Evolutionary conservation across 2,113 vertebrate species (phyloP), one percentile per base, ranked within the genome.

Genomic region (Sander lucioperca): DNA sequence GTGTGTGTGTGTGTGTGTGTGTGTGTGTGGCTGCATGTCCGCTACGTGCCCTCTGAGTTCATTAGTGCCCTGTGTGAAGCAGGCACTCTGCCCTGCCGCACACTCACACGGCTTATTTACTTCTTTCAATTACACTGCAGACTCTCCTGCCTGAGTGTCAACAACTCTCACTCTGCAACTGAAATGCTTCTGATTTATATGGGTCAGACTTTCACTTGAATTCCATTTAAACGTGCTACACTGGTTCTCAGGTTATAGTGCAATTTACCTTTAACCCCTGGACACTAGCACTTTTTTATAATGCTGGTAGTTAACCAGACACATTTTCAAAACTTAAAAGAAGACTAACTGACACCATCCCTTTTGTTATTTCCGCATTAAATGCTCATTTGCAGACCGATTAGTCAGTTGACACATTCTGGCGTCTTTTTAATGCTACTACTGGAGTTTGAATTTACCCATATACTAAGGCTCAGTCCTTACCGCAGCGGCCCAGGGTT

Each of bases 1-100:
- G n/a, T 25, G 9, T 43, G 8, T 18, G 7, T 58, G 53, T 71
- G 14, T 48, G 47, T 64, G 27, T 43, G 15, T 68, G 47, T 69
- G 57, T 36, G 7, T 71, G 16, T 14, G 13, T 25, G 16, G 8
- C 8, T 58, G 59, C 9, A 11, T 69, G 85, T 76, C 87, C 87
- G 89, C 87, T 58, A 3, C 14, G 3, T 70, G 85, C 66, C 85
- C 85, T 89, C 74, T 56, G 74, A 27, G 15, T 72, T 84, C 54
- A 74, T 87, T 70, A 62, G 33, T 53, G 83, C 85, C 30, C 89
- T 74, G 87, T 84, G 83, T 89, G 89, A 85, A 79, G 57, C 71
- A 23, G 81, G 79, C 86, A 14, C 61, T 57, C 72, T 88, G 86
- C 84, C 84, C 72, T 39, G 53, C 62, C 30, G 6, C 82, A 69